These are phyloP conservation scores for Pheosia tremula DNA, from an alignment of 2,888 invertebrate species.

Conservation along the genomic window DNA sequence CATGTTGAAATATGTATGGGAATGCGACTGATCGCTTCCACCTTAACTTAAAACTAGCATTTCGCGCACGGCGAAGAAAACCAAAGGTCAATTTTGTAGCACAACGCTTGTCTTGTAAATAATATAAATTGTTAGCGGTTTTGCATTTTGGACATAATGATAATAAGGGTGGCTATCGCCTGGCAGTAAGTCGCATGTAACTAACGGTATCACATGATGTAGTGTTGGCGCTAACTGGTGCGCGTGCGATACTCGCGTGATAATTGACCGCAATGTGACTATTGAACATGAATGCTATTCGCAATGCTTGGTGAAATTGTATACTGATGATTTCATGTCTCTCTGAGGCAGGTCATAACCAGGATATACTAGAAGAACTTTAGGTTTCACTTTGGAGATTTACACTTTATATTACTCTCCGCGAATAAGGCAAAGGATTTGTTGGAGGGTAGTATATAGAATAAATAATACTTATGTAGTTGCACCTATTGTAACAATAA, in stretches of 20 bases:
- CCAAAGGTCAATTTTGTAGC: too few species aligned
- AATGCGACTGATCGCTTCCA: too few species aligned
- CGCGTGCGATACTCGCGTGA: neutral
- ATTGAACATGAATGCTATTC: neutral
- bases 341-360: neutral
- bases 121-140: too few species aligned
- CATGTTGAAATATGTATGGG: too few species aligned
- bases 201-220: slow-evolving; percentile 1
- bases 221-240: neutral
- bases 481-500: neutral
- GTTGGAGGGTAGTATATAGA: too few species aligned
- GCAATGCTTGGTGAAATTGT: neutral
- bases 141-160: neutral
- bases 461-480: neutral
- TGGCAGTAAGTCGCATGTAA: neutral
- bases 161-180: neutral
- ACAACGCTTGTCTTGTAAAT: too few species aligned
- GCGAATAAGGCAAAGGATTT: too few species aligned
- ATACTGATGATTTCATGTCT: neutral
- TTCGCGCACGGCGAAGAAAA: too few species aligned
- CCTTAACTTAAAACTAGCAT: too few species aligned
- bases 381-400: too few species aligned
- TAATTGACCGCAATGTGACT: neutral
- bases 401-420: too few species aligned
- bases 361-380: too few species aligned